These are phyloP conservation scores for Caranx melampygus DNA, from an alignment of 2,113 vertebrate genomes.

Conservation along the genomic window DNA sequence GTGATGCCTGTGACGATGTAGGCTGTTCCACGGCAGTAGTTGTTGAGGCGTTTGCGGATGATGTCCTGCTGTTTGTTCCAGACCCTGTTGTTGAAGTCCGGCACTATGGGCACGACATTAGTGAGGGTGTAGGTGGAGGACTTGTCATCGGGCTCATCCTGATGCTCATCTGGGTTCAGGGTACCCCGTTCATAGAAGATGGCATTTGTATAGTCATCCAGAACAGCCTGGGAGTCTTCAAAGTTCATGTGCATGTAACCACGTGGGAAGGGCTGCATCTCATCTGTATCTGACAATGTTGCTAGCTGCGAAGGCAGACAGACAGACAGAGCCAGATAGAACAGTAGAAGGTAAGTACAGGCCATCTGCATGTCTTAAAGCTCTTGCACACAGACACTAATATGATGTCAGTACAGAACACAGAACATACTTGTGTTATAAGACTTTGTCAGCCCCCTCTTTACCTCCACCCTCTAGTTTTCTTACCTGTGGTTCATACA, in stretches of 20 bases:
- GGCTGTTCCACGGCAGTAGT: constrained; percentile 76
- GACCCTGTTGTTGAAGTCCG: constrained; percentile 63
- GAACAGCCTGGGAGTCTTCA: constrained; percentile 78
- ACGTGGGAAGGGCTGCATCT: constrained; percentile 77
- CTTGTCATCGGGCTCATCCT: constrained; percentile 76
- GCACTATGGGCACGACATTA: constrained; percentile 76
- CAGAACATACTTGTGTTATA: background rate
- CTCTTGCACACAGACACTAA: background rate
- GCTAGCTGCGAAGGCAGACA: constrained; percentile 70
- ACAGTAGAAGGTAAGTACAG: background rate
- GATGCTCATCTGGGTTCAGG: constrained; percentile 80
- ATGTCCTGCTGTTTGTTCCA: constrained; percentile 82
- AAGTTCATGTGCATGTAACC: constrained; percentile 72
- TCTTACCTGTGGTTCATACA: constrained; percentile 83
- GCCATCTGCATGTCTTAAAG: background rate
- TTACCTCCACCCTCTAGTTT: background rate
- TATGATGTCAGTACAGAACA: background rate
- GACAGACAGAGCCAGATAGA: background rate
- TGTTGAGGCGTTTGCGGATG: constrained; percentile 79
- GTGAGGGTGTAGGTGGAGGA: constrained; percentile 83
- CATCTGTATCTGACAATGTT: constrained; percentile 59
- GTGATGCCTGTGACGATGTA: constrained; percentile 75
- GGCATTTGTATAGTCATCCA: constrained; percentile 78
- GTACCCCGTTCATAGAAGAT: constrained; percentile 72
- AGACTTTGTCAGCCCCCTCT: background rate